Conservation (phyloP, 2,888 invertebrate genomes). For the Tiphia femorata region DNA sequence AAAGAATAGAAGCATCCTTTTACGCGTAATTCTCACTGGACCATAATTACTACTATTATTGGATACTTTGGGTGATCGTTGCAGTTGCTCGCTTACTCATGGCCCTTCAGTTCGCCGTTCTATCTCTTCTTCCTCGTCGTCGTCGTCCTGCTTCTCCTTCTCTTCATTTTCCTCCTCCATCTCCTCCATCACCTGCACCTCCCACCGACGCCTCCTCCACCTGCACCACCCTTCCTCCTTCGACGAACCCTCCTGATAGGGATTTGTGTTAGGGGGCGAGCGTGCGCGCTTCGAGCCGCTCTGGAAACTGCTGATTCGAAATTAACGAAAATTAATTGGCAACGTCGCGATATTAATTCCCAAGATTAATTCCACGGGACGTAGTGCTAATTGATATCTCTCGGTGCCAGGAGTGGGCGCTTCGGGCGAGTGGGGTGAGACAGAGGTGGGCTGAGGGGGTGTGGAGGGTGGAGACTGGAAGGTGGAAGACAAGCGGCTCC, state of each 20-base stretch:
- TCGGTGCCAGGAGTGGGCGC: conserved; percentile 42
- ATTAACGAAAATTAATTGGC: conserved; percentile 67
- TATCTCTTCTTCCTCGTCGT: too few relatives aligned
- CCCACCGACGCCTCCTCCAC: conserved; percentile 2
- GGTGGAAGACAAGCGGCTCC: background rate
- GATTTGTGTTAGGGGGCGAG: conserved; percentile 43
- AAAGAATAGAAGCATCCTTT: too few relatives aligned
- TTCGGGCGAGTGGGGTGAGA: conserved; percentile 15
- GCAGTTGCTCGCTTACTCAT: too few relatives aligned
- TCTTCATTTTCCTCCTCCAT: conserved; percentile 14
- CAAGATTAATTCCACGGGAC: conserved; percentile 59
- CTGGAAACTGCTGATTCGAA: conserved; percentile 67
- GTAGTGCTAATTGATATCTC: conserved; percentile 63
- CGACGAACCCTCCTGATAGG: conserved; percentile 44
- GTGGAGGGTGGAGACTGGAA: background rate
- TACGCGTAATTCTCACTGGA: too few relatives aligned
- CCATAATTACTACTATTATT: too few relatives aligned
- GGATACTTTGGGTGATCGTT: too few relatives aligned
- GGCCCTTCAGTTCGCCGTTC: too few relatives aligned
- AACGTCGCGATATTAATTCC: conserved; percentile 63
- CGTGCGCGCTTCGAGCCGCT: conserved; percentile 40
- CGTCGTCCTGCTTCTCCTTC: conserved; percentile 16
- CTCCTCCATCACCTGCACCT: conserved; percentile 1
- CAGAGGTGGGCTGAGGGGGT: conserved; percentile 9
- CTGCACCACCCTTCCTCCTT: conserved; percentile 1